Evolutionary conservation across 92 coral and sea anemone genomes (phyloP).

Genomic region (Ricordea florida): DNA sequence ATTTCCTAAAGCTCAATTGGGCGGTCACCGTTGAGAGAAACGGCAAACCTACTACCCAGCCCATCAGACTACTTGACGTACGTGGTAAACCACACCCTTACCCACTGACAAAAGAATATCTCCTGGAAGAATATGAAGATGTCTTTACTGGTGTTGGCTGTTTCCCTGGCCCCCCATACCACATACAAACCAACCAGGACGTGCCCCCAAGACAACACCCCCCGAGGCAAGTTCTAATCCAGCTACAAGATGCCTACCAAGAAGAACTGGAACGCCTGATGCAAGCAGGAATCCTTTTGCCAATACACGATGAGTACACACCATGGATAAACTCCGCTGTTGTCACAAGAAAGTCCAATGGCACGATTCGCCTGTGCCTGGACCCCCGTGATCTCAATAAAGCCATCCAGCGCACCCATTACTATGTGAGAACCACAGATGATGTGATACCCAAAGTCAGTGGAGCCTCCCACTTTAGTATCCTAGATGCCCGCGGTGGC

Average conservation of each 20-base stretch:
- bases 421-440: constrained; percentile 44
- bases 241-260: constrained; percentile 54
- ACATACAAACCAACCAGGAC: constrained; percentile 50
- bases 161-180: constrained; percentile 56
- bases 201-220: constrained; percentile 66
- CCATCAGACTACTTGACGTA: not conserved
- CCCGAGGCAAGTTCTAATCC: constrained; percentile 54
- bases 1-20: constrained; percentile 57
- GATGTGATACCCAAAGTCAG: constrained; percentile 27
- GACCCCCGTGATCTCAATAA: too few species aligned
- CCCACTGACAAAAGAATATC: constrained; percentile 57
- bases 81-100: constrained; percentile 18
- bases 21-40: too few species aligned
- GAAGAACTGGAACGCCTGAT: constrained; percentile 41
- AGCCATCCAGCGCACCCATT: constrained; percentile 27
- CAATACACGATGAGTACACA: constrained; percentile 51
- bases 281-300: constrained; percentile 32
- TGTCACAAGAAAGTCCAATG: constrained; percentile 38
- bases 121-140: constrained; percentile 51
- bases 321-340: constrained; percentile 61
- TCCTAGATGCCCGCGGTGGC: constrained; percentile 55
- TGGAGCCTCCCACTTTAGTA: constrained; percentile 44
- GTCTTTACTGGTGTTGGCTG: constrained; percentile 65
- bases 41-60: too few species aligned
- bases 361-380: constrained; percentile 50